Evolutionary conservation across 2,888 invertebrate genomes (phyloP).

Genomic region (Drosophila monieri): DNA sequence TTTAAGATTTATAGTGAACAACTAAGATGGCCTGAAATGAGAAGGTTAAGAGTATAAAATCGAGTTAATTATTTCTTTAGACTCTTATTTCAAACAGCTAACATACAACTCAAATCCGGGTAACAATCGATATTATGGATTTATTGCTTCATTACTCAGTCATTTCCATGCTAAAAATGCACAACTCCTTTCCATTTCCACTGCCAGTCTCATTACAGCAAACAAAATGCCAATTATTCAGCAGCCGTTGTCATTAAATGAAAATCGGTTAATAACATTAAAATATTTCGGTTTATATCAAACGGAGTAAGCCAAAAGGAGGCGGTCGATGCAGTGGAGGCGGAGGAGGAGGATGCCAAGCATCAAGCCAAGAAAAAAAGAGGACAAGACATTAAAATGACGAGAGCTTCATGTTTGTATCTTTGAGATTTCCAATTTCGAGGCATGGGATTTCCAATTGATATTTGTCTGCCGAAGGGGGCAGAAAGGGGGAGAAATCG

Average conservation of each 20-base stretch:
- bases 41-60: neutral
- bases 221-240: slow-evolving; percentile 56
- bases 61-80: neutral
- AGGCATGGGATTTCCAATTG: slow-evolving; percentile 63
- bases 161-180: slow-evolving; percentile 18
- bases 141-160: slow-evolving; percentile 3
- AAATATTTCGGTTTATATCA: slow-evolving; percentile 61
- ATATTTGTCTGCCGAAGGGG: slow-evolving; percentile 65
- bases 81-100: neutral
- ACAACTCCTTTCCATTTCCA: slow-evolving; percentile 14
- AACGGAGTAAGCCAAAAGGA: slow-evolving; percentile 28
- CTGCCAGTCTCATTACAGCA: slow-evolving; percentile 6
- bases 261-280: slow-evolving; percentile 68
- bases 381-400: slow-evolving; percentile 50
- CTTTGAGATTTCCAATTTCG: slow-evolving; percentile 65
- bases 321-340: slow-evolving; percentile 8
- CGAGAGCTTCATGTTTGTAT: slow-evolving; percentile 57
- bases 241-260: slow-evolving; percentile 44
- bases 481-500: slow-evolving; percentile 17
- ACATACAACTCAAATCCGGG: neutral
- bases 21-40: neutral
- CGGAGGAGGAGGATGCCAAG: slow-evolving; percentile 16
- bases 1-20: slow-evolving; percentile 1
- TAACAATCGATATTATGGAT: neutral
- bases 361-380: slow-evolving; percentile 24